A percentile compares a stretch with the other conserved stretches of the same genome.
Conservation (phyloP, 2,113 vertebrate species). For the Melanostigma gelatinosum region DNA sequence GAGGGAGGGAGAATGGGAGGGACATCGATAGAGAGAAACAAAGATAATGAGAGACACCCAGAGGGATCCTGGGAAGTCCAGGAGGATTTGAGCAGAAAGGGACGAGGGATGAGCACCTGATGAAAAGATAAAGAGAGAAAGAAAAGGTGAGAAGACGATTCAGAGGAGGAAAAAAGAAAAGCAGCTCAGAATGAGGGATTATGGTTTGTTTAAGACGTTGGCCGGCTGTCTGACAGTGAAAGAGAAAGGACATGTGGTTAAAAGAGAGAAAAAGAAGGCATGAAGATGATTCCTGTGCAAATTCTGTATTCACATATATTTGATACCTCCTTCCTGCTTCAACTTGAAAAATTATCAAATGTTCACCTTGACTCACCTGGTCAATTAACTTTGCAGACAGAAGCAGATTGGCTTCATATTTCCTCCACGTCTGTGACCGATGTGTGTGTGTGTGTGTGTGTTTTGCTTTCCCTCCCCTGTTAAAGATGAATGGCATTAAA, state of each 20-base stretch:
- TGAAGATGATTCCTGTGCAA: not conserved
- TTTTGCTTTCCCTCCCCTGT: conserved; percentile 21
- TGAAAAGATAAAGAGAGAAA: conserved; percentile 46
- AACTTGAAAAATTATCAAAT: conserved; percentile 6
- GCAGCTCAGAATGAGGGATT: conserved; percentile 11
- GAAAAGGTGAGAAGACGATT: conserved; percentile 12
- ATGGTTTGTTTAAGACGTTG: not conserved
- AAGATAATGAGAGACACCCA: conserved; percentile 43
- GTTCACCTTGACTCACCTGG: conserved; percentile 7
- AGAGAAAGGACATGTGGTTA: conserved; percentile 4
- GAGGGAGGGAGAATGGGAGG: conserved; percentile 30
- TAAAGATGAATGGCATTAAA: conserved; percentile 44
- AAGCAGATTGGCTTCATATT: conserved; percentile 32
- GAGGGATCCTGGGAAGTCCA: conserved; percentile 37
- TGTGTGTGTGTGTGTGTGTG: conserved; percentile 13
- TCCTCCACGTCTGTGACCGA: conserved; percentile 24
- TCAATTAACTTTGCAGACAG: conserved; percentile 26
- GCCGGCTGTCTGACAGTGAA: conserved; percentile 13
- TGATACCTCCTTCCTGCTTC: not conserved
- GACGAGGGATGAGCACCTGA: conserved; percentile 22
- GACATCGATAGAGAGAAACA: conserved; percentile 58
- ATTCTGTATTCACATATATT: not conserved
- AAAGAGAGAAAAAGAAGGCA: conserved; percentile 4
- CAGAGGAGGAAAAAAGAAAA: conserved; percentile 15
- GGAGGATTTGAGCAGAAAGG: conserved; percentile 52